Evolutionary conservation across 2,113 vertebrate species (phyloP).

Genomic region (Hypocryptadius cinnamomeus): DNA sequence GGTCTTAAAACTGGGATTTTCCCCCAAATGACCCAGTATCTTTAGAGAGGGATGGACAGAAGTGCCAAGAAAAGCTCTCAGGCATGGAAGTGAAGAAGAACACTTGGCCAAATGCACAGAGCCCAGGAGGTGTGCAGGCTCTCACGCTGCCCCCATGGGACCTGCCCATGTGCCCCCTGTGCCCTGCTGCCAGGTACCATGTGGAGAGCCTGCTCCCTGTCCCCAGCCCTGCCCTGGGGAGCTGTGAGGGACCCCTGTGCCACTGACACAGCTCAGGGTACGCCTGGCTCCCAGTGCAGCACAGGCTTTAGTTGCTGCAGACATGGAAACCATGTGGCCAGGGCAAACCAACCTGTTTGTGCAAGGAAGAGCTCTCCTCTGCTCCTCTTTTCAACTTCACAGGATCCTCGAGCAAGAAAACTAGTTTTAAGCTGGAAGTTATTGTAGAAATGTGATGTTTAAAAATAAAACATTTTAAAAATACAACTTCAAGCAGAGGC

Average conservation of each 20-base stretch:
- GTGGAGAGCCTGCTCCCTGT: neutral
- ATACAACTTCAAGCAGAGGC: neutral
- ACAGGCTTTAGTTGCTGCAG: neutral
- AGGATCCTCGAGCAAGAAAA: neutral
- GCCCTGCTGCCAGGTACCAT: accelerated
- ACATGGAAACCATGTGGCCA: accelerated
- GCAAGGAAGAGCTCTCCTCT: neutral
- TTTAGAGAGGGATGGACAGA: neutral
- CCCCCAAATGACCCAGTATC: neutral
- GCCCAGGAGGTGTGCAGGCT: neutral
- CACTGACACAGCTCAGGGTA: neutral
- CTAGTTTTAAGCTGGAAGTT: neutral
- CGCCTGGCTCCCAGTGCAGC: accelerated
- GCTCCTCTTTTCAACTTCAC: neutral
- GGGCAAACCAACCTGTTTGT: neutral
- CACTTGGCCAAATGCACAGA: neutral
- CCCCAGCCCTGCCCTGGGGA: neutral
- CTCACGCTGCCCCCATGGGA: accelerated
- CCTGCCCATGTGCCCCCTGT: neutral
- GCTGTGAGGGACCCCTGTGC: neutral
- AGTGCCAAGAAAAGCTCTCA: neutral
- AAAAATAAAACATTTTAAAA: neutral
- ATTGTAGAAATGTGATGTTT: neutral
- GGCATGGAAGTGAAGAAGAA: neutral
- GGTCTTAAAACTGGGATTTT: neutral